Evolutionary conservation across 2,888 invertebrate species (phyloP), one percentile per base, ranked within the genome.

Genomic region (Lysandra bellargus): DNA sequence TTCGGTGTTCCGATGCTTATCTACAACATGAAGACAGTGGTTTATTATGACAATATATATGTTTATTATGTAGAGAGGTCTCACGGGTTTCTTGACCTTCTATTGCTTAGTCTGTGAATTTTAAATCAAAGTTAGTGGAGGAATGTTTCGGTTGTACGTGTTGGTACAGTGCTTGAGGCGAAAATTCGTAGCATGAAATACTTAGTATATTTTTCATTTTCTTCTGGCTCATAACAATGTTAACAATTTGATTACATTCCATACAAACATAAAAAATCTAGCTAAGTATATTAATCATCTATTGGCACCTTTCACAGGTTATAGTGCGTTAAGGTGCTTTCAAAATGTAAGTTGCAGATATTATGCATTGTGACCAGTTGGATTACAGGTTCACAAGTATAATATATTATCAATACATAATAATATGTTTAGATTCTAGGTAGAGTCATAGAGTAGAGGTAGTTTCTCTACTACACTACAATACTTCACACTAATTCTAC

Each of bases 1-100:
- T 57, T 76, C 33, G 33, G 49, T 76, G 75, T 53, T 76, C 9
- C 9, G 76, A 76, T 76, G 57, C 33, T 76, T 53, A 76, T 76
- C 57, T 76, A 33, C 76, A 1, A 57, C 76, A 76, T 53, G 57
- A 33, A 57, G 44, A 74, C 49, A 76, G 76, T 76, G 76, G 76
- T 76, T 76, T 57, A 76, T 76, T 57, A 57, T 76, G 53, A 76
- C 33, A 44, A 49, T 75, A 75, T 75, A 76, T 74, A 23, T 53
- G 44, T 75, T 49, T 75, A 12, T 49, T 30, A 14, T 49, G 30
- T 30, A 14, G 14, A 44, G 44, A 23, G 12, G 23, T 75, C 75
- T 30, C 75, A 75, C 75, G 75, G 23, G 75, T 75, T 75, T 49
- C 14, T 75, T 75, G 53, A 44, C 75, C 75, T 75, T 49, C 53